Percentiles rank a stretch among this genome's conserved stretches.
Evolutionary conservation across 2,113 vertebrate species (phyloP).

Genomic region (Entomyzon cyanotis): DNA sequence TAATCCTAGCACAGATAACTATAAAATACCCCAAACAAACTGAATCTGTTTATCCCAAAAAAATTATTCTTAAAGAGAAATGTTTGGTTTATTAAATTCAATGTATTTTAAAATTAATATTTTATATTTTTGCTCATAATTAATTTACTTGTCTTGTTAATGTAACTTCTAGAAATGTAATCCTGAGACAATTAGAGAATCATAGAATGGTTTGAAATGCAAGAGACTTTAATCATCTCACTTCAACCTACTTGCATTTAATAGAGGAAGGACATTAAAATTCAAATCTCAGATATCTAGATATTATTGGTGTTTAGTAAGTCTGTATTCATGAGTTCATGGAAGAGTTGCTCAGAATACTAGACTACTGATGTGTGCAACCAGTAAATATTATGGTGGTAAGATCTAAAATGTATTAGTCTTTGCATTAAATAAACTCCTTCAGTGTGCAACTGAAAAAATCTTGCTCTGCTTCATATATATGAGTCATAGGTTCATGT

Average conservation of each 20-base stretch:
- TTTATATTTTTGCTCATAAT: not conserved
- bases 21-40: not conserved
- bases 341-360: not conserved
- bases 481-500: not conserved
- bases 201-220: not conserved
- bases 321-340: not conserved
- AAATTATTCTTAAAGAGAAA: not conserved
- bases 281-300: not conserved
- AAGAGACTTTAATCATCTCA: not conserved
- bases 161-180: not conserved
- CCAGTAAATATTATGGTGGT: not conserved
- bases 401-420: not conserved
- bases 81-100: not conserved
- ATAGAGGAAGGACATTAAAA: not conserved
- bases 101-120: not conserved
- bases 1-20: not conserved
- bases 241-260: not conserved
- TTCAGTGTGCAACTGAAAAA: not conserved
- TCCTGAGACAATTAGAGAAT: not conserved
- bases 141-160: not conserved
- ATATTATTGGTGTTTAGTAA: not conserved
- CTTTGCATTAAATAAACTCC: not conserved
- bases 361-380: not conserved
- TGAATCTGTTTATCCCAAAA: not conserved
- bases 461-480: not conserved